Percentiles rank a stretch among this genome's conserved stretches.
These are phyloP conservation scores for Tiliqua scincoides DNA, from an alignment of 2,113 vertebrate genomes.

Conservation along the genomic window DNA sequence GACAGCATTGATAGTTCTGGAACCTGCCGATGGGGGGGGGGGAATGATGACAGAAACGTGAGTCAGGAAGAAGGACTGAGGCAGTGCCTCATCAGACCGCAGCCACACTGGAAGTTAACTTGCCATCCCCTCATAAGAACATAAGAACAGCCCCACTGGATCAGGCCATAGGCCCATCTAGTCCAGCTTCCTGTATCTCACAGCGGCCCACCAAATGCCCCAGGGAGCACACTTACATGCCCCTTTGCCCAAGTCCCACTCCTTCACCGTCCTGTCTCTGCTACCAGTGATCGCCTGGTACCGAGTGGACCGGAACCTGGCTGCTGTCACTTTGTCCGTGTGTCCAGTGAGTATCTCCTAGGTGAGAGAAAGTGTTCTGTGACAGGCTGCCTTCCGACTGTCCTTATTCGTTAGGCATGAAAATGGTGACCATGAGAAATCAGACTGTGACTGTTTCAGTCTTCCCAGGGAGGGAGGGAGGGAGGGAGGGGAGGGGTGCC, in stretches of 20 bases:
- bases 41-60: fast-evolving
- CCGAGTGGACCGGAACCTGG: slow-evolving; percentile 79
- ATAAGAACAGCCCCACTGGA: too few relatives aligned
- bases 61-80: too few relatives aligned
- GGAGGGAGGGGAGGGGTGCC: too few relatives aligned
- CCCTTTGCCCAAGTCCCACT: slow-evolving; percentile 86
- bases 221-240: slow-evolving; percentile 81
- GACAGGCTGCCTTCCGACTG: not conserved
- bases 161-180: too few relatives aligned
- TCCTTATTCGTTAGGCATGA: not conserved
- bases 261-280: slow-evolving; percentile 83
- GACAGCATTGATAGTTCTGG: slow-evolving; percentile 74
- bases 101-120: too few relatives aligned
- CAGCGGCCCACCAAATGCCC: too few relatives aligned
- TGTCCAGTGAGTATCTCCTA: slow-evolving; percentile 91
- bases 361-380: too few relatives aligned
- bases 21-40: slow-evolving; percentile 70
- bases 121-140: too few relatives aligned
- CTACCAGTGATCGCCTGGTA: slow-evolving; percentile 87
- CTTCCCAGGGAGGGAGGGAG: too few relatives aligned
- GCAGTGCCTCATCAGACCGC: not conserved
- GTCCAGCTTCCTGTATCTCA: too few relatives aligned
- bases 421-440: too few relatives aligned
- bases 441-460: not conserved
- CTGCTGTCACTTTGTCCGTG: slow-evolving; percentile 87